Base-by-base conservation (phyloP, 2,888 invertebrate species). In the Drosophila percnosoma region DNA sequence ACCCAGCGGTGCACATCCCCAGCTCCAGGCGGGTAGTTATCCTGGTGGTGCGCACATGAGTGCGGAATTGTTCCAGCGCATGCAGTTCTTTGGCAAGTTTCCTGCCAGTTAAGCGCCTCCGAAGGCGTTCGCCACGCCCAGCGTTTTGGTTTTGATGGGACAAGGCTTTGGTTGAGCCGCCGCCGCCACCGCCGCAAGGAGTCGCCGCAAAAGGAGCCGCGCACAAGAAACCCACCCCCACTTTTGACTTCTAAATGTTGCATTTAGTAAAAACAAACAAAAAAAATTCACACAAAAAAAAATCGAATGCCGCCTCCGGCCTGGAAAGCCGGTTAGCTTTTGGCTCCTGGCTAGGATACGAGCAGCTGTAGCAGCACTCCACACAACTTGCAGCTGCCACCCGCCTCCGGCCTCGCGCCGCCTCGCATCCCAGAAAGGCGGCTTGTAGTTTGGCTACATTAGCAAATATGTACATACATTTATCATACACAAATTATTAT, bases 31-130 rank as follows among this genome's bases (percentile, higher is more conserved):
- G 15, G 24, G 24, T 45, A 8, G 85, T 0, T 89, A 84, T 64
- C 88, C 84, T 7, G 77, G 61, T 8, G 77, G 64, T 5, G 75
- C 69, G 1, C 89, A 84, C 60, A 82, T 80, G 68, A 87, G 87
- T 90, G 71, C 91, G 18, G 94, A 91, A 87, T 29, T 93, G 1
- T 93, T 94, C 62, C 94, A 94, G 68, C 92, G 93, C 72, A 92
- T 93, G 91, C 93, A 93, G 70, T 92, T 93, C 71, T 91, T 92
- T 68, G 90, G 90, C 73, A 92, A 92, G 67, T 91, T 91, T 61
- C 89, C 90, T 58, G 79, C 85, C 64, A 92, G 91, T 77, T 92
- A 91, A 91, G 78, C 49, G 38, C 38, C 64, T 13, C 11, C 18
- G 6, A 29, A 34, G 31, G n/a, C 33, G 27, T 45, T 29, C 40